Percentiles rank a stretch among this genome's conserved stretches.
phyloP scores from a whole-genome alignment of 2,113 vertebrate species.

The Phocoena sinus region DNA sequence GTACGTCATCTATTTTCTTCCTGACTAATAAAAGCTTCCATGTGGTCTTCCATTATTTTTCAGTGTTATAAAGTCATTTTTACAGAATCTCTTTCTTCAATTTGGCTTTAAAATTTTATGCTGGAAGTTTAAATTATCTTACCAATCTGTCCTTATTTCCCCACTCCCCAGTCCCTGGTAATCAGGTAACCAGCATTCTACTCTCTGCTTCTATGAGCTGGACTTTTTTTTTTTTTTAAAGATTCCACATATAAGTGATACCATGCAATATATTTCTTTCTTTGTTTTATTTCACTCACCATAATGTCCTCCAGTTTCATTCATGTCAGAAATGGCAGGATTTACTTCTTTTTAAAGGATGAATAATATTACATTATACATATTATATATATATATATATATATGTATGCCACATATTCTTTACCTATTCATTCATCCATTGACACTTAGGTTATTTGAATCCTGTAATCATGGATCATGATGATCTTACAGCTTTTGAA shows the following conservation, averaged over 20 bases:
- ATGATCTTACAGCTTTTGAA: conserved; percentile 16
- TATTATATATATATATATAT: no score
- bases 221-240: neutral
- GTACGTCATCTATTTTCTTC: neutral
- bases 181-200: neutral
- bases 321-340: neutral
- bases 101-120: neutral
- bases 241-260: neutral
- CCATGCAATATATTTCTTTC: neutral
- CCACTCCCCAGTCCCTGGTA: neutral
- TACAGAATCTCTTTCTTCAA: neutral
- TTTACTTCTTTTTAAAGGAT: neutral
- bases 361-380: neutral
- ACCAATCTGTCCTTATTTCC: neutral
- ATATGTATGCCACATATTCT: neutral
- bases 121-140: neutral
- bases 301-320: neutral
- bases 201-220: neutral
- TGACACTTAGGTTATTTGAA: neutral
- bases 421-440: neutral
- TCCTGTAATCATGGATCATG: neutral
- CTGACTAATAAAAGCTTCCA: neutral
- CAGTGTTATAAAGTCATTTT: neutral
- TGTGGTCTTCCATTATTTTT: neutral
- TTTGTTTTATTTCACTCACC: neutral